Evolutionary conservation across 2,888 invertebrate species (phyloP).

Genomic region (Antitype chi): DNA sequence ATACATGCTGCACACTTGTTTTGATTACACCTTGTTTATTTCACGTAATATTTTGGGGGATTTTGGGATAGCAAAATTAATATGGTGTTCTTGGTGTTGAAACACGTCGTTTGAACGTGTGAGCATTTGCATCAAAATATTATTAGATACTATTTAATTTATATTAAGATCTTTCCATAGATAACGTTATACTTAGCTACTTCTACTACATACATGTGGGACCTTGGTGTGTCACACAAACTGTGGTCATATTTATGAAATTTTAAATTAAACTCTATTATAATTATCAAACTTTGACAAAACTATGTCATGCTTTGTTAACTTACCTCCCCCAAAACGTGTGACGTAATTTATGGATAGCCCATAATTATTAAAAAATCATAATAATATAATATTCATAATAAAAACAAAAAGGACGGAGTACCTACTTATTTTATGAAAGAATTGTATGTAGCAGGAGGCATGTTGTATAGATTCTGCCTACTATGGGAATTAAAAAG

Average conservation of each 20-base stretch:
- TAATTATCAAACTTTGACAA: too few species aligned
- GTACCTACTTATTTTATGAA: too few species aligned
- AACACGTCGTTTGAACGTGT: background rate
- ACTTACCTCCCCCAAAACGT: too few species aligned
- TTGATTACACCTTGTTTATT: slow-evolving; percentile 26
- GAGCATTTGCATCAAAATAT: background rate
- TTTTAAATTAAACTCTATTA: background rate
- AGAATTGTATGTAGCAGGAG: too few species aligned
- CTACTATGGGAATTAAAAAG: too few species aligned
- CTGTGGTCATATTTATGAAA: background rate
- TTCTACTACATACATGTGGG: background rate
- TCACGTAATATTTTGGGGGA: background rate
- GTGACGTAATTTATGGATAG: too few species aligned
- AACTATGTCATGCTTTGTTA: too few species aligned
- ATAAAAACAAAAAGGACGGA: too few species aligned
- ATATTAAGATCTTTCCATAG: background rate
- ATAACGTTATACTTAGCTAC: background rate
- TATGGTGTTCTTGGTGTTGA: background rate
- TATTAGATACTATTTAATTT: background rate
- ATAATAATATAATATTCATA: too few species aligned
- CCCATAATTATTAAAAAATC: too few species aligned
- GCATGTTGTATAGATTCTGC: too few species aligned
- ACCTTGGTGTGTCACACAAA: background rate
- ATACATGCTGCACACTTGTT: slow-evolving; percentile 37
- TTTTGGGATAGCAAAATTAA: background rate